A percentile compares a stretch with the other conserved stretches of the same genome.
Evolutionary conservation across 2,113 vertebrate genomes (phyloP).

Genomic region (Psittacula cyanocephala): DNA sequence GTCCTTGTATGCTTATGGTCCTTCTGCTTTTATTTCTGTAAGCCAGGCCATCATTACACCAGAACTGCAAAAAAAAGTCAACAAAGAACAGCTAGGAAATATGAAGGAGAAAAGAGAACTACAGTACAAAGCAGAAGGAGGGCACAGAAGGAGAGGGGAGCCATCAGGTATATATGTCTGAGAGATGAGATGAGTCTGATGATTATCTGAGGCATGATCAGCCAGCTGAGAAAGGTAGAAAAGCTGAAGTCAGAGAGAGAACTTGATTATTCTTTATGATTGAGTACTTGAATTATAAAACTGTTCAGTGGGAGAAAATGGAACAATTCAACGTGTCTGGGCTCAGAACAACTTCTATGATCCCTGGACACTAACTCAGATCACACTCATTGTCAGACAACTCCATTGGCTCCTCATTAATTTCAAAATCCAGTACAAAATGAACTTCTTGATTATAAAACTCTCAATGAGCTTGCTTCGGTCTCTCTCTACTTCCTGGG

Average conservation of each 20-base stretch:
- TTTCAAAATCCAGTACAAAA: conserved; percentile 55
- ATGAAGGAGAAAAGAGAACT: background rate
- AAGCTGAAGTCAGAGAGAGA: background rate
- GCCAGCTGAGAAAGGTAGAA: conserved; percentile 3
- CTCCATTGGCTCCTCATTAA: conserved; percentile 60
- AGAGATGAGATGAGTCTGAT: background rate
- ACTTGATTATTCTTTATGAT: conserved; percentile 54
- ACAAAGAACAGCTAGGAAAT: background rate
- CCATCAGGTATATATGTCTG: background rate
- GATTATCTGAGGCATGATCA: background rate
- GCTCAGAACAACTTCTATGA: conserved; percentile 39
- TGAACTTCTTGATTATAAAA: conserved; percentile 61
- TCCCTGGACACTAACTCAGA: conserved; percentile 36
- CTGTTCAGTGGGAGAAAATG: conserved; percentile 40
- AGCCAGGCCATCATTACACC: background rate
- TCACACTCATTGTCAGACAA: conserved; percentile 41
- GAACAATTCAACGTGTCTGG: conserved; percentile 20
- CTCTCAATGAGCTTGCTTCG: conserved; percentile 38
- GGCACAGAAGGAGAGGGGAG: background rate
- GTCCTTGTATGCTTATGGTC: background rate
- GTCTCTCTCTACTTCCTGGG: conserved; percentile 28
- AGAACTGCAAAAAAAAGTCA: background rate
- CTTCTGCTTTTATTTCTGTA: background rate
- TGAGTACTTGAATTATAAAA: conserved; percentile 57
- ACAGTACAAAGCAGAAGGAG: background rate